Conservation (phyloP, 2,797 vertebrate genomes). For the Darevskia nairensis region DNA sequence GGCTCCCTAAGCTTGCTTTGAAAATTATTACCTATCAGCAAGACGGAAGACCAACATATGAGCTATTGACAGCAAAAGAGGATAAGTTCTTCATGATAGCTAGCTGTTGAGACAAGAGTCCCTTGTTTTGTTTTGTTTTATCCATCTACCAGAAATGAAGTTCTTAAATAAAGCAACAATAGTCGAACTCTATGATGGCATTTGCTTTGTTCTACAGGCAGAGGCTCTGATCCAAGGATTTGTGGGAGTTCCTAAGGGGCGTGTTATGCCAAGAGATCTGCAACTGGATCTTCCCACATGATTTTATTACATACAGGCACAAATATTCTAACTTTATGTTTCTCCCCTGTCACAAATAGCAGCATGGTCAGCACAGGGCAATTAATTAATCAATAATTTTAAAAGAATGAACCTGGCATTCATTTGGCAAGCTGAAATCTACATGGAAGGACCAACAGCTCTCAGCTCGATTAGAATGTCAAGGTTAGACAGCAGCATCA, state of each 20-base stretch:
- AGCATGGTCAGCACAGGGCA: not conserved
- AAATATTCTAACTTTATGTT: no score
- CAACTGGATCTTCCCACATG: not conserved
- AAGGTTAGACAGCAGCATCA: not conserved
- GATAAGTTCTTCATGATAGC: slow-evolving; percentile 55
- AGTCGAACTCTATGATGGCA: slow-evolving; percentile 20
- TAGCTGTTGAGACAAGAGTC: slow-evolving; percentile 41
- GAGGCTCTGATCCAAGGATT: not conserved
- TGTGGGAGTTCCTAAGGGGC: not conserved
- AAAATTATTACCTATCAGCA: slow-evolving; percentile 83
- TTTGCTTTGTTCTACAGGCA: slow-evolving; percentile 42
- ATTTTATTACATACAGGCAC: not conserved
- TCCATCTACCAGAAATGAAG: slow-evolving; percentile 45
- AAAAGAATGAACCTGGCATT: not conserved
- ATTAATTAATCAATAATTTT: not conserved
- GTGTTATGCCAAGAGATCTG: not conserved
- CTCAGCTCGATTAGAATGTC: not conserved
- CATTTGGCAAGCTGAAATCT: not conserved
- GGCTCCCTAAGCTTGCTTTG: slow-evolving; percentile 73
- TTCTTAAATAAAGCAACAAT: slow-evolving; percentile 8
- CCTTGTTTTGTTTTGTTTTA: slow-evolving; percentile 26
- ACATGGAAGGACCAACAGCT: not conserved
- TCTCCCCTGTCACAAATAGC: not conserved
- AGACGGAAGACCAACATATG: slow-evolving; percentile 74
- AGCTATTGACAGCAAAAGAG: slow-evolving; percentile 75